Conservation (phyloP, 2,113 vertebrate genomes). For the Capreolus pygargus region DNA sequence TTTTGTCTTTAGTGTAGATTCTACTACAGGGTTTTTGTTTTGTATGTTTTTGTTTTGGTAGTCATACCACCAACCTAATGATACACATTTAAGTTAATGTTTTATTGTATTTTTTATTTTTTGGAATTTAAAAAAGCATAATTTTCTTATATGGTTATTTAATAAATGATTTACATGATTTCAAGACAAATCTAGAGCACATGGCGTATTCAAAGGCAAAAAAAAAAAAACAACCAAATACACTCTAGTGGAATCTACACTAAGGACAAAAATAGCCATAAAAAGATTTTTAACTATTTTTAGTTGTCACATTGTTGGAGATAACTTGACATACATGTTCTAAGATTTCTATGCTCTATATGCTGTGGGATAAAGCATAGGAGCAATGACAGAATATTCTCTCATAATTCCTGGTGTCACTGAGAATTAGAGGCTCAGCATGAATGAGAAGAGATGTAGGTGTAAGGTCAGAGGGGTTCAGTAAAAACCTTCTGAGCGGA, state of each 20-base stretch:
- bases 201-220: not conserved
- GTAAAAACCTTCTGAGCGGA: not conserved
- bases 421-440: not conserved
- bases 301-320: not conserved
- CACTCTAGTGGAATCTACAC: not conserved
- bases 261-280: not conserved
- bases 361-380: not conserved
- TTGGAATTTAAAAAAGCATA: not conserved
- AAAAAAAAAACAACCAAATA: not conserved
- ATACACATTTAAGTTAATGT: not conserved
- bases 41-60: not conserved
- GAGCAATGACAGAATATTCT: not conserved
- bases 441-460: not conserved
- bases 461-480: not conserved
- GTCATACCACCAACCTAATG: not conserved
- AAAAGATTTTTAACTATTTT: not conserved
- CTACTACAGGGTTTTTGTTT: not conserved
- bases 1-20: not conserved
- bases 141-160: not conserved
- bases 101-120: not conserved
- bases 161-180: not conserved
- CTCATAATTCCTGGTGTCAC: not conserved
- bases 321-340: not conserved
- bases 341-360: not conserved
- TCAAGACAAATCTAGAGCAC: not conserved